phyloP scores from a whole-genome alignment of 1,140 invertebrate genomes.

The Anastatus disparis region DNA sequence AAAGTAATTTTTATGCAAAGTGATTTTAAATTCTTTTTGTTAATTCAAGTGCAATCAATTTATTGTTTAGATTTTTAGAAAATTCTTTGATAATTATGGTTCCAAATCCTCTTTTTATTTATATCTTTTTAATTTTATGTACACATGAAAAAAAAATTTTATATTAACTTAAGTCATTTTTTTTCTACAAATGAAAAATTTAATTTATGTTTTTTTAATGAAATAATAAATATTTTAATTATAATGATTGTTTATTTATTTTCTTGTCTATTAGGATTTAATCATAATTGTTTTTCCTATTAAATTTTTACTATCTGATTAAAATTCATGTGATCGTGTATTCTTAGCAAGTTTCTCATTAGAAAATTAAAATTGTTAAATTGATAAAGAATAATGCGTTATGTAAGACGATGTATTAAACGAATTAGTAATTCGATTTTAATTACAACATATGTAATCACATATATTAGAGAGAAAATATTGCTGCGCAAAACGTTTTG shows the following conservation, averaged over 20 bases:
- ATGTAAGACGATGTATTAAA: not conserved
- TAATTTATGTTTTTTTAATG: constrained; percentile 9
- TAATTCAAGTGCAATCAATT: constrained; percentile 18
- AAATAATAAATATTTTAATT: not conserved
- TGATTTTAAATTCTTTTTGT: constrained; percentile 16
- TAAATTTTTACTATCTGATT: constrained; percentile 11
- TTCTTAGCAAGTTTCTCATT: constrained; percentile 12
- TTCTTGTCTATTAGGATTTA: not conserved
- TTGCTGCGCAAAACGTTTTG: not conserved
- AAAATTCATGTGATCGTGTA: constrained; percentile 22
- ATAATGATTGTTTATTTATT: not conserved
- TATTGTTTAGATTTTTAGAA: constrained; percentile 13
- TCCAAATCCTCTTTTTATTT: constrained; percentile 20
- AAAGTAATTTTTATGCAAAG: not conserved
- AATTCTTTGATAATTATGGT: constrained; percentile 12
- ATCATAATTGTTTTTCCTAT: constrained; percentile 18
- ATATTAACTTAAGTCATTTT: too few relatives aligned
- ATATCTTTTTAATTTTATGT: not conserved
- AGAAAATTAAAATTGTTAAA: constrained; percentile 24
- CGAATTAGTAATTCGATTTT: not conserved
- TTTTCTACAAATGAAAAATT: not conserved
- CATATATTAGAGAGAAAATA: not conserved
- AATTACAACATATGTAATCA: not conserved
- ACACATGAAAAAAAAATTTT: too few relatives aligned
- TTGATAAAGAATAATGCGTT: constrained; percentile 4